Evolutionary conservation across 1,140 invertebrate genomes (phyloP).

Genomic region (Hormaphis cornu): DNA sequence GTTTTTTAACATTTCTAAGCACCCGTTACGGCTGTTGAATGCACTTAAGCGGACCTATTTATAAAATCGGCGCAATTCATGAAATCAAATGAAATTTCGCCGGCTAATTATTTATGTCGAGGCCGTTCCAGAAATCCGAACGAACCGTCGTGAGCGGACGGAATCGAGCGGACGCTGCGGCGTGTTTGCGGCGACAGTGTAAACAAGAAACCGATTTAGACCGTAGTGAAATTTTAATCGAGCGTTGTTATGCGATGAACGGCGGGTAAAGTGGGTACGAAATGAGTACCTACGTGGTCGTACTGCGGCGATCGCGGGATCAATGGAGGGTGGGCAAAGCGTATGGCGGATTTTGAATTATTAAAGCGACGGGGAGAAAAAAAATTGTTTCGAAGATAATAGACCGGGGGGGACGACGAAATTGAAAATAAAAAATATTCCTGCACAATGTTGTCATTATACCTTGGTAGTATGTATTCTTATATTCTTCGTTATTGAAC

Average conservation of each 20-base stretch:
- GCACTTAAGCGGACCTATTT: no score
- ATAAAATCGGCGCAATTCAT: no score
- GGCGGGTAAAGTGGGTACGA: background rate
- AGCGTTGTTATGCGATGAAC: conserved; percentile 4
- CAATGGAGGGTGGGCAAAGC: no score
- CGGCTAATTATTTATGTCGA: no score
- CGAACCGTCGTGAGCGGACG: no score
- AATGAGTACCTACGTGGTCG: background rate
- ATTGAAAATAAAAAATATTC: conserved; percentile 10
- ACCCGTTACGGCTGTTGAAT: background rate
- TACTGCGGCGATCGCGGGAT: no score
- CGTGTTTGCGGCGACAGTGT: background rate
- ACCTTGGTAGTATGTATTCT: no score
- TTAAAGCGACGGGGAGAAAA: background rate
- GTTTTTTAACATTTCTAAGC: no score
- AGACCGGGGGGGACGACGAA: background rate
- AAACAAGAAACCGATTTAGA: conserved; percentile 25
- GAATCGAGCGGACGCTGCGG: no score
- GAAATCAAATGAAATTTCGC: no score
- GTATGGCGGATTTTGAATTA: conserved; percentile 11
- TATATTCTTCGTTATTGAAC: conserved; percentile 16
- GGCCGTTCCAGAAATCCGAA: no score
- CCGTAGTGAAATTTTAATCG: conserved; percentile 25
- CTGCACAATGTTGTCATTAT: no score
- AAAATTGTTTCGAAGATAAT: conserved; percentile 27